Evolutionary conservation across 1,140 invertebrate genomes (phyloP).

Genomic region (Drosophila nigrodunni): DNA sequence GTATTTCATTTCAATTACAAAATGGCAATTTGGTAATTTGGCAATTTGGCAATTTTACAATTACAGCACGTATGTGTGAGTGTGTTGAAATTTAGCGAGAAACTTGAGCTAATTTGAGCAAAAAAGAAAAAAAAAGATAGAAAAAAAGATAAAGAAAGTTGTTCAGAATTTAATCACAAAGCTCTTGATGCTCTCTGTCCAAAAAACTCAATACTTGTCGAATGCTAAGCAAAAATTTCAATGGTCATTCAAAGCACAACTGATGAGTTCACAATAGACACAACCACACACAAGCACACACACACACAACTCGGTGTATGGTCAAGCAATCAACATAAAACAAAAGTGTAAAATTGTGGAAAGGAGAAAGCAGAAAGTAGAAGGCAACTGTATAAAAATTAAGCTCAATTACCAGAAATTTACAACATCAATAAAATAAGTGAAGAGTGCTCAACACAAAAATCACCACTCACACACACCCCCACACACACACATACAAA

Average conservation of each 20-base stretch:
- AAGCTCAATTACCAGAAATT: conserved; percentile 83
- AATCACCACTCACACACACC: conserved; percentile 47
- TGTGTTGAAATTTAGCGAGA: neutral
- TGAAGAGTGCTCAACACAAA: conserved; percentile 80
- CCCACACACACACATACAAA: conserved; percentile 24
- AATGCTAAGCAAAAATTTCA: conserved; percentile 22
- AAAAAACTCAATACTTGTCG: conserved; percentile 11
- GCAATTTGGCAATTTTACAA: conserved; percentile 29
- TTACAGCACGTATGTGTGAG: too few species aligned
- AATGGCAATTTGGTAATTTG: conserved; percentile 42
- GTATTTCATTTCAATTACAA: conserved; percentile 77
- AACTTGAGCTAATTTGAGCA: conserved; percentile 39
- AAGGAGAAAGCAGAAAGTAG: neutral
- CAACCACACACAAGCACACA: neutral
- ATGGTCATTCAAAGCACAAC: conserved; percentile 20
- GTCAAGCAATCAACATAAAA: conserved; percentile 76
- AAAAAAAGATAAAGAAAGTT: conserved; percentile 1
- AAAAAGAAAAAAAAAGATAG: too few species aligned
- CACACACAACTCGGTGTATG: conserved; percentile 19
- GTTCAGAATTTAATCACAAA: conserved; percentile 21
- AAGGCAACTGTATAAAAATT: conserved; percentile 78
- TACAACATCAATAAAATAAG: conserved; percentile 82
- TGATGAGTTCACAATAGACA: conserved; percentile 7
- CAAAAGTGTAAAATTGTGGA: conserved; percentile 43
- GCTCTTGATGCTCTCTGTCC: conserved; percentile 15